phyloP scores from a whole-genome alignment of 2,113 vertebrate genomes.

The Hippocampus barbouri region DNA sequence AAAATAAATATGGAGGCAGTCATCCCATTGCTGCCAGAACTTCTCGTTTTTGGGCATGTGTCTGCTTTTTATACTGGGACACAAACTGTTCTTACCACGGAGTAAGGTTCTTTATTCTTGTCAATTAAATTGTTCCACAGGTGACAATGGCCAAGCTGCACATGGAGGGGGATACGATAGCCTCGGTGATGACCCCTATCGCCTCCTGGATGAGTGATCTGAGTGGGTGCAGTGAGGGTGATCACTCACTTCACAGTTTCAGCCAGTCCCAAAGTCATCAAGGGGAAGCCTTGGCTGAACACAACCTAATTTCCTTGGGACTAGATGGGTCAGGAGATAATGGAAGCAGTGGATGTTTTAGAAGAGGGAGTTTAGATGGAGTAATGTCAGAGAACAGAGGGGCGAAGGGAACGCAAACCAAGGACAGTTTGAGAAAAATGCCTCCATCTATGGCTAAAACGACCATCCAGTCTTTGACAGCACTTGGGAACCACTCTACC shows the following conservation, averaged over 20 bases:
- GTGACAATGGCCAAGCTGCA: slow-evolving; percentile 86
- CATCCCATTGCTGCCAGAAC: background rate
- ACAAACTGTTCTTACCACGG: no score
- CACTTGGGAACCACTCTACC: slow-evolving; percentile 76
- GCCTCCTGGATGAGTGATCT: slow-evolving; percentile 93
- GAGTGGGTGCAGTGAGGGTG: slow-evolving; percentile 85
- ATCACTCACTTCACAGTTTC: slow-evolving; percentile 89
- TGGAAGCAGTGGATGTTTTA: slow-evolving; percentile 10
- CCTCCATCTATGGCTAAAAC: slow-evolving; percentile 81
- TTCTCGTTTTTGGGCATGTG: no score
- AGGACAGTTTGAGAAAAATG: slow-evolving; percentile 76
- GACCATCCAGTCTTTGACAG: slow-evolving; percentile 75
- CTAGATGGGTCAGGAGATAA: slow-evolving; percentile 38
- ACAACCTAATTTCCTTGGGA: slow-evolving; percentile 46
- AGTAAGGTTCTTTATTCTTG: no score
- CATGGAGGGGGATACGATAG: slow-evolving; percentile 69
- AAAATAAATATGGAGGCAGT: background rate
- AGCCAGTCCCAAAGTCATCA: slow-evolving; percentile 83
- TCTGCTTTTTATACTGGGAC: no score
- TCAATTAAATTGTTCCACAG: slow-evolving; percentile 27
- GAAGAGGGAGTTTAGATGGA: slow-evolving; percentile 62
- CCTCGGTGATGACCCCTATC: slow-evolving; percentile 73
- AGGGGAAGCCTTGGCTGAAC: slow-evolving; percentile 85
- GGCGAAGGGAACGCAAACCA: slow-evolving; percentile 66
- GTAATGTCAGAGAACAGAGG: slow-evolving; percentile 67